Evolutionary conservation across 2,113 vertebrate species (phyloP).

Genomic region (Proterorhinus semilunaris): DNA sequence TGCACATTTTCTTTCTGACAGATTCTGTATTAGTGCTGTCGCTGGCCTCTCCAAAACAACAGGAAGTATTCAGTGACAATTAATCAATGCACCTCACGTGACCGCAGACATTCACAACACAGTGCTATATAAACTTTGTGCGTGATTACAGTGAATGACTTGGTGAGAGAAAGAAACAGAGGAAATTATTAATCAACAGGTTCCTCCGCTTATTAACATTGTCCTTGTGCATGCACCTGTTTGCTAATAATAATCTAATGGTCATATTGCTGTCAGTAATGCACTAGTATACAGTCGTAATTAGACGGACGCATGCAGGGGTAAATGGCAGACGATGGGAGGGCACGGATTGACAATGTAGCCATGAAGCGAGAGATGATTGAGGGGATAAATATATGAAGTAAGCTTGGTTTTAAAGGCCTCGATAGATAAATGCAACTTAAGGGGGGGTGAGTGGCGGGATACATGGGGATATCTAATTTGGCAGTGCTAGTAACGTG

Average conservation of each 20-base stretch:
- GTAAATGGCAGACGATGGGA: not conserved
- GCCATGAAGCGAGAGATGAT: not conserved
- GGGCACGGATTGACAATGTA: not conserved
- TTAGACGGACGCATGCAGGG: constrained; percentile 1
- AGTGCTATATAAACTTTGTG: not conserved
- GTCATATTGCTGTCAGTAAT: not conserved
- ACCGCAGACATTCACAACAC: not conserved
- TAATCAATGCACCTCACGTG: not conserved
- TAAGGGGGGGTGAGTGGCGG: not conserved
- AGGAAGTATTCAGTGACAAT: not conserved
- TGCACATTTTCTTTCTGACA: not conserved
- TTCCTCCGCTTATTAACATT: not conserved
- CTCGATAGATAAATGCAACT: not conserved
- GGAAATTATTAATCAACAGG: not conserved
- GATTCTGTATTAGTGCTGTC: not conserved
- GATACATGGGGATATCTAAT: not conserved
- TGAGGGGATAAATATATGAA: not conserved
- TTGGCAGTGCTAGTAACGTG: constrained; percentile 3
- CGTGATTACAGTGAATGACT: constrained; percentile 4
- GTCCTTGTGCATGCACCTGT: constrained; percentile 2
- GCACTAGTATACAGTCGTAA: constrained; percentile 2
- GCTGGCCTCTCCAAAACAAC: not conserved
- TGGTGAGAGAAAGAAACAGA: not conserved
- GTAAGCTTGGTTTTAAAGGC: not conserved
- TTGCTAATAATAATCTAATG: not conserved